These are phyloP conservation scores for Acromyrmex echinatior DNA, from an alignment of 1,140 invertebrate genomes.

Conservation along the genomic window DNA sequence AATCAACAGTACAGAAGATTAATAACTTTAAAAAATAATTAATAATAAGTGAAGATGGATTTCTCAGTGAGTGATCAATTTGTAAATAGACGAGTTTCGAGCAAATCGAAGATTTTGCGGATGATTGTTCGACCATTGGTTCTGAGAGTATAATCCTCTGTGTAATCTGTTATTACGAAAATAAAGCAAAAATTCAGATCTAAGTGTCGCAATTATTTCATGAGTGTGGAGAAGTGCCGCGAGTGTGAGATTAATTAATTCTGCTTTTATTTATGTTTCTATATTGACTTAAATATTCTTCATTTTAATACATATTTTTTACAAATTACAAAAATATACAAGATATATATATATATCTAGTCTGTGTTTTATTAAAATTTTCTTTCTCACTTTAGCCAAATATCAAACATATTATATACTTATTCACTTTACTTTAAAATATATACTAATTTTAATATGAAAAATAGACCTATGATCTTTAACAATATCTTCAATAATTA, in stretches of 20 bases:
- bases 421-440: no score
- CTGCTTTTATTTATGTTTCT: not conserved
- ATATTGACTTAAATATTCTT: not conserved
- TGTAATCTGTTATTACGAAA: not conserved
- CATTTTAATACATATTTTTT: not conserved
- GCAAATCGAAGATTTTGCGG: not conserved
- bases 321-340: not conserved
- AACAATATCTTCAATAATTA: not conserved
- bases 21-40: not conserved
- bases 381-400: no score
- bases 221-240: not conserved
- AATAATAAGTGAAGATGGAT: conserved; percentile 2
- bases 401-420: no score
- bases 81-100: not conserved
- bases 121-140: not conserved
- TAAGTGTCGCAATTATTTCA: not conserved
- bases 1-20: not conserved
- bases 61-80: not conserved
- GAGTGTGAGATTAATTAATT: not conserved
- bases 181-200: not conserved
- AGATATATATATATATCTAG: no score
- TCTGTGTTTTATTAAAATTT: no score
- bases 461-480: no score
- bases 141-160: conserved; percentile 1
- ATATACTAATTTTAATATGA: no score